phyloP scores from a whole-genome alignment of 2,113 vertebrate genomes.

The Catharus minimus region DNA sequence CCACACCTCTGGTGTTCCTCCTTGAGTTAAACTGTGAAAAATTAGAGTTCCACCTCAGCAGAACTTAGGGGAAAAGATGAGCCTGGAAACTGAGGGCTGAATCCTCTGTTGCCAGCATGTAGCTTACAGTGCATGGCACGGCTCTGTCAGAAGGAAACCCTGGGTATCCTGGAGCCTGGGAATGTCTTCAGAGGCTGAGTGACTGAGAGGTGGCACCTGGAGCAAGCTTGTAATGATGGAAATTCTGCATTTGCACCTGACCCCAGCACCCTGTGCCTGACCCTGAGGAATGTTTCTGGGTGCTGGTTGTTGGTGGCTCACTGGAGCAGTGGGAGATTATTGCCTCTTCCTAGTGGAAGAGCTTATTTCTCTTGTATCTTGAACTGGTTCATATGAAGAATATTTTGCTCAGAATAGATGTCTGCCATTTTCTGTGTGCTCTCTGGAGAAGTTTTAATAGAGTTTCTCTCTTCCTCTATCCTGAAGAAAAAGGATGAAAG shows the following conservation, averaged over 20 bases:
- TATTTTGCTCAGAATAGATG: background rate
- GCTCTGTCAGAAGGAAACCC: background rate
- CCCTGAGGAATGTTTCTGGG: background rate
- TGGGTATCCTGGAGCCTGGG: background rate
- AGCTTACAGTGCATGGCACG: background rate
- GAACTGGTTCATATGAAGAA: background rate
- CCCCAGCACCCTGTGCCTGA: rapidly evolving
- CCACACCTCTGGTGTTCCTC: background rate
- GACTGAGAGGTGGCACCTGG: background rate
- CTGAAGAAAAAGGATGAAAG: background rate
- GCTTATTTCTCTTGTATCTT: background rate
- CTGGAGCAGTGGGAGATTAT: background rate
- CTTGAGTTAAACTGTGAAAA: background rate
- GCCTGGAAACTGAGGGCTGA: background rate
- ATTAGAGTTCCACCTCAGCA: background rate
- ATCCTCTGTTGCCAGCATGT: background rate
- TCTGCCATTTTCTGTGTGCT: background rate
- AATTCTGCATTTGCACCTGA: background rate
- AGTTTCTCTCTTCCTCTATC: background rate
- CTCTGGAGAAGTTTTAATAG: background rate
- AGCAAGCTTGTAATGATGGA: background rate
- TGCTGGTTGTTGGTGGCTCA: background rate
- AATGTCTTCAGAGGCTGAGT: background rate
- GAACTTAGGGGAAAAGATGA: background rate
- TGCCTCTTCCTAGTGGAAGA: background rate